A percentile compares a stretch with the other conserved stretches of the same genome.
Conservation (phyloP, 2,113 vertebrate genomes). For the Kryptolebias marmoratus region DNA sequence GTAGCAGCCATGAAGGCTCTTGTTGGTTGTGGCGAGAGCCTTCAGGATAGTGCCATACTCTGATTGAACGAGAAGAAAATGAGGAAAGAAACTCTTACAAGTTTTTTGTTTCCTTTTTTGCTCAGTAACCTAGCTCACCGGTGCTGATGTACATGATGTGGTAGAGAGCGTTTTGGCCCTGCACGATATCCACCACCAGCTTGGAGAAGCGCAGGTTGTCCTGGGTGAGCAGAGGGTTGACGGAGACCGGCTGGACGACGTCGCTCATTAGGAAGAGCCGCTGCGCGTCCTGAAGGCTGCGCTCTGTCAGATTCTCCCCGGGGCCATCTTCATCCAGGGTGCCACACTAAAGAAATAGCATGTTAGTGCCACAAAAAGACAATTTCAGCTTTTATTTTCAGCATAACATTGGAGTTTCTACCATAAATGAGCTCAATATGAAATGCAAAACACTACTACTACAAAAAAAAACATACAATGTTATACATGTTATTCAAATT, state of each 20-base stretch:
- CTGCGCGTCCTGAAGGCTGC: constrained; percentile 96
- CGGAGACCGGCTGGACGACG: constrained; percentile 87
- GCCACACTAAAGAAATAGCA: constrained; percentile 85
- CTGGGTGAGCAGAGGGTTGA: constrained; percentile 89
- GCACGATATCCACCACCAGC: constrained; percentile 92
- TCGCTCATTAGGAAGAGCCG: constrained; percentile 95
- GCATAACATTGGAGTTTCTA: not conserved
- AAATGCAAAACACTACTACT: too few species aligned
- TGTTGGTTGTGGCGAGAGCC: constrained; percentile 86
- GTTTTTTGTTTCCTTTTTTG: not conserved
- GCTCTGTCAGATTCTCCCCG: constrained; percentile 90
- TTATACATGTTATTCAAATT: too few species aligned
- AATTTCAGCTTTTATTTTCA: not conserved
- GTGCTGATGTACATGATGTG: constrained; percentile 95
- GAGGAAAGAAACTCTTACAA: too few species aligned
- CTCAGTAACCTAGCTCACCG: constrained; percentile 71
- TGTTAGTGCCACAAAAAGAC: too few species aligned
- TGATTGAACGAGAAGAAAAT: constrained; percentile 58
- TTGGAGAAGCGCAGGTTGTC: constrained; percentile 92
- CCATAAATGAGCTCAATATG: not conserved
- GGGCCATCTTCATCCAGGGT: constrained; percentile 89
- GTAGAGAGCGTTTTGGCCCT: constrained; percentile 88
- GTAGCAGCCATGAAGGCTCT: constrained; percentile 86
- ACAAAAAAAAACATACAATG: too few species aligned
- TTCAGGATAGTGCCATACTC: constrained; percentile 95